Evolutionary conservation across 1,140 invertebrate species (phyloP).

Genomic region (Atta colombica): DNA sequence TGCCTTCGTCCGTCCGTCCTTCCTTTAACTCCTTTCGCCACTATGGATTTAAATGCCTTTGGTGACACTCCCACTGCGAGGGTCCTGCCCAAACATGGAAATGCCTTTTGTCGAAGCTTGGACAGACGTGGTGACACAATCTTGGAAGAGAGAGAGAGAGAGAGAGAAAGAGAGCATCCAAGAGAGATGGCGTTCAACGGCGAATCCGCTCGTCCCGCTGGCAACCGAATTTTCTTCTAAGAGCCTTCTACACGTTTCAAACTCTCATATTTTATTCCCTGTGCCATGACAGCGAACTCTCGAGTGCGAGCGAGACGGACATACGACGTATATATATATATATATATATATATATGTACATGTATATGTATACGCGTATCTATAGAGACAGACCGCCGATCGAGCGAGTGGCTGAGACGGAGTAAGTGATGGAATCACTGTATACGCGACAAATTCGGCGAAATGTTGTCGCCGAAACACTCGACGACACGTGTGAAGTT

Average conservation of each 20-base stretch:
- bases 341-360: no score
- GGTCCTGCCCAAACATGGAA: conserved; percentile 67
- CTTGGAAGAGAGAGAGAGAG: background rate
- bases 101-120: conserved; percentile 45
- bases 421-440: conserved; percentile 1
- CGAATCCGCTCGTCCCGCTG: background rate
- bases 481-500: background rate
- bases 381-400: conserved; percentile 38
- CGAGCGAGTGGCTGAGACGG: background rate
- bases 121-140: conserved; percentile 63
- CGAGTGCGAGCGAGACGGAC: background rate
- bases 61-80: conserved; percentile 4
- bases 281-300: conserved; percentile 12
- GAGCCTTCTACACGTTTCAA: background rate
- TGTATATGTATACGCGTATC: conserved; percentile 17
- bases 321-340: background rate
- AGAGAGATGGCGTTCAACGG: conserved; percentile 15
- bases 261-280: conserved; percentile 22
- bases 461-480: background rate
- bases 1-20: background rate
- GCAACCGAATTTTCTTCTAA: background rate
- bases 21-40: background rate
- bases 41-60: background rate
- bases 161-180: background rate
- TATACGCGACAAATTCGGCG: background rate